Evolutionary conservation across 2,113 vertebrate species (phyloP), one percentile per base, ranked within the genome.

Genomic region (Aphyosemion australe): DNA sequence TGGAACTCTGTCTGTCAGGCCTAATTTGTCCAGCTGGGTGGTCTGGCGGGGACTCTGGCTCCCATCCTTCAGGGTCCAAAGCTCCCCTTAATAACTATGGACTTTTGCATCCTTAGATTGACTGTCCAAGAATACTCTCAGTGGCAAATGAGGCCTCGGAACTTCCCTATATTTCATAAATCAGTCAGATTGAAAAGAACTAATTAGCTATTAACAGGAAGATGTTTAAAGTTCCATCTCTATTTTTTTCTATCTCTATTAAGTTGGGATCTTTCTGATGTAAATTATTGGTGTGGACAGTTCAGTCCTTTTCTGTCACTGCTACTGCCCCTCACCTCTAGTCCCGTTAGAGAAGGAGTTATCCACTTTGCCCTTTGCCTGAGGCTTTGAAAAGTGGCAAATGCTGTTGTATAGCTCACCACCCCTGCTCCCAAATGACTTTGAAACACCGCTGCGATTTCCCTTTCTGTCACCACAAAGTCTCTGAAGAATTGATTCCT

Each of bases 401-500:
- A 83, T 76, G 74, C 84, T 77, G 72, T 80, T 79, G 83, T 77
- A 86, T 87, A 80, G 80, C 83, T 85, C 75, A 65, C 62, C 70
- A 64, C 64, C 79, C 72, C 61, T 64, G 52, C 70, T 61, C 66
- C 57, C 74, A 66, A 82, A 85, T 85, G 85, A 85, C 84, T 88
- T 86, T 87, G 70, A 88, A 80, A 86, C 74, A 74, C 72, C 69
- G 56, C 83, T 84, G 78, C 85, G 84, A 87, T 88, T 86, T 87
- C 84, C 87, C 75, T 74, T 76, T 88, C 86, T 87, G 86, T 86
- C 87, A 79, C 89, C 78, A 79, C 74, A 79, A 90, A 86, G 84
- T 83, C 86, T 84, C 87, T 71, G 39, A 62, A 78, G 89, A 84
- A 87, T 88, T 86, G 87, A 88, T 87, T 90, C 81, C 71, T 60